Evolutionary conservation across 1,140 invertebrate species (phyloP).

Genomic region (Wasmannia auropunctata): DNA sequence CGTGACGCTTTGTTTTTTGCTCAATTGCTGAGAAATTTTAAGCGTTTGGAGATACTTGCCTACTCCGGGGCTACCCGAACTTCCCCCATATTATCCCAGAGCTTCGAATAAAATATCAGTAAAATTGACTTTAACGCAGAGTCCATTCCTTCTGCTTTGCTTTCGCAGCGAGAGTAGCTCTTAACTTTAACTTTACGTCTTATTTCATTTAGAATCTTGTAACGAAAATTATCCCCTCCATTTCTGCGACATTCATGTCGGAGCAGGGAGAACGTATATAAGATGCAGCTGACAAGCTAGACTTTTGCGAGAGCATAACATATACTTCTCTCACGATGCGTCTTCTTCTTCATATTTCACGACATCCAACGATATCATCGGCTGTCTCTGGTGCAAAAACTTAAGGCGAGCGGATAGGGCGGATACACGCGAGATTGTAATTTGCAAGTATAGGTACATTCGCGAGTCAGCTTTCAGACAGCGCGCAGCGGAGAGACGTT

Average conservation of each 20-base stretch:
- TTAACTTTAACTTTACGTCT: background rate
- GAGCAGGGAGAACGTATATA: background rate
- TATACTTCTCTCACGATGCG: background rate
- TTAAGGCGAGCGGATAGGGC: background rate
- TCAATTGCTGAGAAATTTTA: background rate
- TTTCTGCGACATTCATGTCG: background rate
- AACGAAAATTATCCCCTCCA: background rate
- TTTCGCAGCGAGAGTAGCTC: background rate
- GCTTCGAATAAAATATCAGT: background rate
- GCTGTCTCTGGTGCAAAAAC: conserved; percentile 18
- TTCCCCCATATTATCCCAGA: background rate
- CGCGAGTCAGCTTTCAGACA: background rate
- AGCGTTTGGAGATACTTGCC: background rate
- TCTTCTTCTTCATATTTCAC: background rate
- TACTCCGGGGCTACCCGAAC: background rate
- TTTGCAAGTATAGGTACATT: conserved; percentile 33
- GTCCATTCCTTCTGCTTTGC: background rate
- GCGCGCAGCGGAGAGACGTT: background rate
- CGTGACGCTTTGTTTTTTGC: background rate
- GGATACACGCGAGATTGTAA: conserved; percentile 40
- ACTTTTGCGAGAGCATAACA: background rate
- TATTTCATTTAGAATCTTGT: background rate
- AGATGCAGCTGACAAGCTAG: no score
- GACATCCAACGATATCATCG: background rate
- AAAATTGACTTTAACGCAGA: background rate